phyloP scores from a whole-genome alignment of 2,888 invertebrate species.

The Eupithecia vulgata region DNA sequence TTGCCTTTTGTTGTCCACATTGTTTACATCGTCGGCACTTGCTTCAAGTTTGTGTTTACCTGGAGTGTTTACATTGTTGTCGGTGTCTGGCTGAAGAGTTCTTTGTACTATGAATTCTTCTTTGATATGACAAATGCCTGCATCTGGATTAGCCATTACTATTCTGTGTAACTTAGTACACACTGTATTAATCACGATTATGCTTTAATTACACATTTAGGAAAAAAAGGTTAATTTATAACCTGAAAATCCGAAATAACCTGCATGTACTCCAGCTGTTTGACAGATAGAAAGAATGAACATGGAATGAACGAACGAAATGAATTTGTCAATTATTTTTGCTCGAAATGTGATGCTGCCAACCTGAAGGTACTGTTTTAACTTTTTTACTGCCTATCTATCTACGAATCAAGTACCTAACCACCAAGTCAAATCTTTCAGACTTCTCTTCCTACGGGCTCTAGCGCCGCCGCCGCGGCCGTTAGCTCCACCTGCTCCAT shows the following conservation, averaged over 20 bases:
- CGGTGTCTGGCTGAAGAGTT: slow-evolving; percentile 47
- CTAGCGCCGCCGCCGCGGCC: too few relatives aligned
- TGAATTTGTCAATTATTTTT: neutral
- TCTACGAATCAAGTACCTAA: too few relatives aligned
- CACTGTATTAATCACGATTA: neutral
- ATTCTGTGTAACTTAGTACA: neutral
- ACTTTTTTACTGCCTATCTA: too few relatives aligned
- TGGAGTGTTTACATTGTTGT: slow-evolving; percentile 43
- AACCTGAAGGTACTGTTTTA: slow-evolving; percentile 17
- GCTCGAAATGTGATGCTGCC: slow-evolving; percentile 10
- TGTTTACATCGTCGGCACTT: slow-evolving; percentile 41
- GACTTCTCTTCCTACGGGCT: too few relatives aligned
- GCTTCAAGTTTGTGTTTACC: slow-evolving; percentile 66
- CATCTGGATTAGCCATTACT: slow-evolving; percentile 57
- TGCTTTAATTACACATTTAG: neutral
- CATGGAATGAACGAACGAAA: neutral
- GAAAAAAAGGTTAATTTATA: slow-evolving; percentile 23
- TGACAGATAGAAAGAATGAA: neutral
- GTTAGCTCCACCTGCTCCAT: too few relatives aligned
- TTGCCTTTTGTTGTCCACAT: slow-evolving; percentile 54
- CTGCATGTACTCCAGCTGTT: slow-evolving; percentile 9
- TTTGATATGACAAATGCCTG: slow-evolving; percentile 76
- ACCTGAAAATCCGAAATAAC: slow-evolving; percentile 8
- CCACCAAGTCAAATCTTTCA: too few relatives aligned
- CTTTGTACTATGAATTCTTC: slow-evolving; percentile 66